Base-by-base conservation (phyloP, 2,888 invertebrate species). In the Halictus ligatus region DNA sequence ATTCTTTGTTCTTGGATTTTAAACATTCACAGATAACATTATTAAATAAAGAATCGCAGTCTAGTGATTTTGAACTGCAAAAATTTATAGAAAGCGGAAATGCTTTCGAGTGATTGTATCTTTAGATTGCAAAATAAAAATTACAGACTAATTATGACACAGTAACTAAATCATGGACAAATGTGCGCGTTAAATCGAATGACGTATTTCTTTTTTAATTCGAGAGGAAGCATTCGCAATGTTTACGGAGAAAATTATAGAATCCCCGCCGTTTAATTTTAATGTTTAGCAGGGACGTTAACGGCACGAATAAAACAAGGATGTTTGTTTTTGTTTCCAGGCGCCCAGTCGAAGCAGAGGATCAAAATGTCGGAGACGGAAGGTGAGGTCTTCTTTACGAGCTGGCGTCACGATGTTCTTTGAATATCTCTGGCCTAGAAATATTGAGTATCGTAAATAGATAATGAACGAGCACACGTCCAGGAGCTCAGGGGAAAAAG, bases 301-400 rank as follows among this genome's bases (percentile, higher is more conserved):
- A 40, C 7, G 10, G 3, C 40, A 69, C 35, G 69, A 69, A 69
- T 67, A 69, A 69, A 46, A 72, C 48, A 72, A 74, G n/a, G 43
- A 85, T 69, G 72, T 75, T 77, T 76, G 67, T 58, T 84, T 78
- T 87, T 78, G 60, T 48, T 90, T 93, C 82, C 88, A 94, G 94
- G 91, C 90, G 85, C 89, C 90, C 91, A 83, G 88, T 88, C 84
- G 78, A 89, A 88, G 83, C 88, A 81, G 89, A 81, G 89, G 89
- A 91, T 84, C 87, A 89, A 90, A 92, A 95, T 95, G 95, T 95
- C 95, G 92, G 94, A 92, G 91, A 88, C 89, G 89, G 93, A 94
- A 94, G 94, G 95, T 94, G 91, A 92, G 93, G 88, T 86, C 89
- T 84, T 50, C 81, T 88, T 90, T 87, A 80, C 83, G 87, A 89